Evolutionary conservation across 1,140 invertebrate species (phyloP).

Genomic region (Cotesia vestalis): DNA sequence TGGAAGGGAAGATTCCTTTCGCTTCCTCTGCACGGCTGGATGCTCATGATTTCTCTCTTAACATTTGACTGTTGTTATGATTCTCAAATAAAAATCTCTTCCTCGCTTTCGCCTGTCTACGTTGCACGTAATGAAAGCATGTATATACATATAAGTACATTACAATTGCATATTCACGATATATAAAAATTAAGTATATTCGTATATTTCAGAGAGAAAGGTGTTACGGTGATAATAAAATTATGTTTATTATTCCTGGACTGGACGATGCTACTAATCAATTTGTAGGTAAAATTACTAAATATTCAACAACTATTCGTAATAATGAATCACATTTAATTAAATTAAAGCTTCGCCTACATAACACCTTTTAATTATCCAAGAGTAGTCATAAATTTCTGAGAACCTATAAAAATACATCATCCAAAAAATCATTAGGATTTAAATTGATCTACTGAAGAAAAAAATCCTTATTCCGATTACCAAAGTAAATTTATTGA

Average conservation of each 20-base stretch:
- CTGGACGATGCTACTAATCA: constrained; percentile 15
- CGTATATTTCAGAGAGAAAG: constrained; percentile 15
- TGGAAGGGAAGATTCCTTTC: background rate
- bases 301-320: constrained; percentile 11
- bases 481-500: background rate
- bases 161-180: constrained; percentile 2
- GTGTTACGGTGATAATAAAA: constrained; percentile 15
- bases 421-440: no score
- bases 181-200: constrained; percentile 9
- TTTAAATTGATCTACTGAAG: background rate
- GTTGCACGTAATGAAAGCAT: background rate
- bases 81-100: background rate
- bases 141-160: constrained; percentile 17
- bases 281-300: constrained; percentile 10
- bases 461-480: background rate
- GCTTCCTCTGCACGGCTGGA: constrained; percentile 3
- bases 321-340: background rate
- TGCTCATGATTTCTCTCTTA: constrained; percentile 12
- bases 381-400: no score
- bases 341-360: background rate
- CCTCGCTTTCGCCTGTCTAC: background rate
- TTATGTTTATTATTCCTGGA: no score
- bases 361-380: no score
- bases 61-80: constrained; percentile 5
- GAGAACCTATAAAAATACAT: no score